These are phyloP conservation scores for Hypothenemus hampei DNA, from an alignment of 1,140 invertebrate species.

Conservation along the genomic window DNA sequence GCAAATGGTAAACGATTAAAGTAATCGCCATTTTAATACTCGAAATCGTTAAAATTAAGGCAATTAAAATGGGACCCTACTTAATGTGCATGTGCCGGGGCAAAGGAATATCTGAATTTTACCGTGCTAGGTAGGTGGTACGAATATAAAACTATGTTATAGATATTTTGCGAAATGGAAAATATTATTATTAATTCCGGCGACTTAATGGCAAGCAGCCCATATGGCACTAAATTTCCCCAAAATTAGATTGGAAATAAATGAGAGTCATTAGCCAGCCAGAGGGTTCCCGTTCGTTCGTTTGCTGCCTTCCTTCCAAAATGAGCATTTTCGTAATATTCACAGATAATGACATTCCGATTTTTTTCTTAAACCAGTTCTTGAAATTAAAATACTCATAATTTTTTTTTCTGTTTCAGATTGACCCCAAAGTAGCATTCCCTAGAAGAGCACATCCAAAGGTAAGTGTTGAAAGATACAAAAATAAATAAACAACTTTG, in stretches of 20 bases:
- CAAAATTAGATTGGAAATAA: constrained; percentile 33
- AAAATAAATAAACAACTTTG: too few species aligned
- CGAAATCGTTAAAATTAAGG: too few species aligned
- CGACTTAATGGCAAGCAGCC: constrained; percentile 29
- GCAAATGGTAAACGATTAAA: too few species aligned
- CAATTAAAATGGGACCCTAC: too few species aligned
- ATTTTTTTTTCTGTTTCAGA: constrained; percentile 66
- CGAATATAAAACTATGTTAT: constrained; percentile 27
- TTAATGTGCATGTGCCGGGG: too few species aligned
- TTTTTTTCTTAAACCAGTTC: not conserved
- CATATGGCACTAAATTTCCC: constrained; percentile 33
- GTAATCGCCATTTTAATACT: too few species aligned
- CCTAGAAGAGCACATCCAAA: constrained; percentile 97
- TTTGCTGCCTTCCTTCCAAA: not conserved
- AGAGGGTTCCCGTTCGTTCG: not conserved
- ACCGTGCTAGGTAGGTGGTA: too few species aligned
- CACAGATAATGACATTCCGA: not conserved
- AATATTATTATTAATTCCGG: constrained; percentile 34
- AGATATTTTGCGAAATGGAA: constrained; percentile 29
- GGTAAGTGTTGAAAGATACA: too few species aligned
- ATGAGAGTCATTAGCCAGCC: constrained; percentile 29
- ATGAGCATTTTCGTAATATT: not conserved
- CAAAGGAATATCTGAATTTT: too few species aligned
- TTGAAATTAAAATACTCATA: not conserved
- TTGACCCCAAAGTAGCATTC: constrained; percentile 99